Evolutionary conservation across 1,140 invertebrate genomes (phyloP).

Genomic region (Meloidogyne floridensis): DNA sequence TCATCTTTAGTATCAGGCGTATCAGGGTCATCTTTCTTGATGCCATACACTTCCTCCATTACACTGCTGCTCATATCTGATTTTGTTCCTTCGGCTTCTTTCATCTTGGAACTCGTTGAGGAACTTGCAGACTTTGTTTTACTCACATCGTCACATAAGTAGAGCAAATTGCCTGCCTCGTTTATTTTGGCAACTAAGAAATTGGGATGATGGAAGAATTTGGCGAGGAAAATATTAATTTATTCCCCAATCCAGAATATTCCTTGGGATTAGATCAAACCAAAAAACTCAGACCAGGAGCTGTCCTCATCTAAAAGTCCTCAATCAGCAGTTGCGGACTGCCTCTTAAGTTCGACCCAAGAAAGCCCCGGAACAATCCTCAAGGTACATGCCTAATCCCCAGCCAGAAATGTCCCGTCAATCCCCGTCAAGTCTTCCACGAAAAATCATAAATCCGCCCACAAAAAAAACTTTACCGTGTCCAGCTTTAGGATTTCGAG

Average conservation of each 20-base stretch:
- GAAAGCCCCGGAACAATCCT: too few species aligned
- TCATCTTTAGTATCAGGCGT: not conserved
- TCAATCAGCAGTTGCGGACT: too few species aligned
- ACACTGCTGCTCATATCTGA: not conserved
- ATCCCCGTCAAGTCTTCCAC: too few species aligned
- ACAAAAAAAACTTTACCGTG: not conserved
- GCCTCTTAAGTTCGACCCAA: too few species aligned
- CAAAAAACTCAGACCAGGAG: too few species aligned
- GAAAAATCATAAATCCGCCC: too few species aligned
- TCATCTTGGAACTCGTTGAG: not conserved
- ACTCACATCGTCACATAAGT: not conserved
- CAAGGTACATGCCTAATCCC: too few species aligned
- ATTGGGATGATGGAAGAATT: not conserved
- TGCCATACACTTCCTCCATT: not conserved
- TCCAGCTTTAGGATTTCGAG: not conserved
- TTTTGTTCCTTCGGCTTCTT: not conserved
- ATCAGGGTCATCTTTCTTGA: conserved; percentile 4
- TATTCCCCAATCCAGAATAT: too few species aligned
- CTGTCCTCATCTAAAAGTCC: too few species aligned
- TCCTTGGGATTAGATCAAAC: too few species aligned
- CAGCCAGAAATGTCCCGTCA: too few species aligned
- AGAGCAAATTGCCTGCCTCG: conserved; percentile 1
- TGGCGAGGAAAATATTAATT: not conserved
- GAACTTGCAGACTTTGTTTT: not conserved
- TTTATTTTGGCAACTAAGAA: not conserved